A percentile compares a stretch with the other conserved stretches of the same genome.
phyloP scores from a whole-genome alignment of 2,113 vertebrate species.

The Erpornis zantholeuca region DNA sequence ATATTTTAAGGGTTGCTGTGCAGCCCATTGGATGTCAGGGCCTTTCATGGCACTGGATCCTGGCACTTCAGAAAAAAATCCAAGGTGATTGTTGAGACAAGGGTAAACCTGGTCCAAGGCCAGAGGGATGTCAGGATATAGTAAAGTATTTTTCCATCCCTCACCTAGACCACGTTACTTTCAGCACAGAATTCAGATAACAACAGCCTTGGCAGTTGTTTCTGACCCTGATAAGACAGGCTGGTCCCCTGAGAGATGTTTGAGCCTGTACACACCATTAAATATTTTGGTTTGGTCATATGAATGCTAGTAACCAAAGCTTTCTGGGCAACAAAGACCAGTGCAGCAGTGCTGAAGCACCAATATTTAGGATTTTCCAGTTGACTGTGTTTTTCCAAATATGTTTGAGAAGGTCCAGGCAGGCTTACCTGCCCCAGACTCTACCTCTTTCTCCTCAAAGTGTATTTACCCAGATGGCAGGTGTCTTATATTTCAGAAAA shows the following conservation, averaged over 20 bases:
- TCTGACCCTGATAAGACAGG: not conserved
- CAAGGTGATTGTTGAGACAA: not conserved
- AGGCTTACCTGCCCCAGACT: conserved; percentile 16
- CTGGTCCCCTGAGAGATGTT: not conserved
- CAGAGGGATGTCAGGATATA: not conserved
- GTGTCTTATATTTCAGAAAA: conserved; percentile 43
- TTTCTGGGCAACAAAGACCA: not conserved
- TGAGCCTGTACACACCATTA: not conserved
- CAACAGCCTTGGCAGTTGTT: not conserved
- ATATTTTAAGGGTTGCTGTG: not conserved
- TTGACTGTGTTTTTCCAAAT: conserved; percentile 11
- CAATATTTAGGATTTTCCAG: not conserved
- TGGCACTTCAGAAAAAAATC: not conserved
- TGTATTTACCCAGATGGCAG: conserved; percentile 34
- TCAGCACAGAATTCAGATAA: not conserved
- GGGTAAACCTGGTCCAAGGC: not conserved
- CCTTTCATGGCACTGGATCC: not conserved
- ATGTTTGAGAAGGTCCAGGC: conserved; percentile 4
- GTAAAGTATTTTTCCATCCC: not conserved
- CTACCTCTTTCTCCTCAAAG: conserved; percentile 23
- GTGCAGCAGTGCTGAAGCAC: not conserved
- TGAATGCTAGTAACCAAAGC: not conserved
- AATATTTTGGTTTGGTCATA: not conserved
- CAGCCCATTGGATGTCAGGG: not conserved
- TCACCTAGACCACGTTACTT: not conserved